Conservation (phyloP, 2,888 invertebrate species). For the Trichogramma evanescens region DNA sequence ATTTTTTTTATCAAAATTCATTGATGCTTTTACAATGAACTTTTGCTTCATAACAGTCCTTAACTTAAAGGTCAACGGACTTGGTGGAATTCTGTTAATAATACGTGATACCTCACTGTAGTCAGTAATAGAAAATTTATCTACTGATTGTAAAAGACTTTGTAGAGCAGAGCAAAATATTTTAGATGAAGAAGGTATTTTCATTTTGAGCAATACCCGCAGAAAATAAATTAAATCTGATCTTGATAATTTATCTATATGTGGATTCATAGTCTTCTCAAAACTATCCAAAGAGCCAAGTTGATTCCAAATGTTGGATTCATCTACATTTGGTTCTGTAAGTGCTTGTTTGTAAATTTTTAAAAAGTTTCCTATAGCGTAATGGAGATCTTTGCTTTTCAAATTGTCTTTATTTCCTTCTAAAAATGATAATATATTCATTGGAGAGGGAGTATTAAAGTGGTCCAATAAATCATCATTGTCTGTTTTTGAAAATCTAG, state of each 20-base stretch:
- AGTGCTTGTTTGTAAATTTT: background rate
- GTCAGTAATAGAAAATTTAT: slow-evolving; percentile 3
- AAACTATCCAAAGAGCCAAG: too few species aligned
- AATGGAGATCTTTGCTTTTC: background rate
- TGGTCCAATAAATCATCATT: background rate
- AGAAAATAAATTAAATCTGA: slow-evolving; percentile 1
- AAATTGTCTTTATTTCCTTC: slow-evolving; percentile 4
- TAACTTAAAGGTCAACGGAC: background rate
- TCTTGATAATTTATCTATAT: background rate
- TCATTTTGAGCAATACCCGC: background rate
- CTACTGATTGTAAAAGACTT: background rate
- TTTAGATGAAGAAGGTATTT: background rate
- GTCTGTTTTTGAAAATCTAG: background rate
- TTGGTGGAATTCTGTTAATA: background rate
- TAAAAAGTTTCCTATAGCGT: background rate
- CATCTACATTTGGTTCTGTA: background rate
- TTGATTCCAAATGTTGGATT: background rate
- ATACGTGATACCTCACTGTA: background rate
- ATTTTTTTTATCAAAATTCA: slow-evolving; percentile 2
- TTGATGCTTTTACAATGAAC: slow-evolving; percentile 2
- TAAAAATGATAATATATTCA: background rate
- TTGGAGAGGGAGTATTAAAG: background rate
- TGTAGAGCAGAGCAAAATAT: background rate
- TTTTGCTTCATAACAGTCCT: background rate
- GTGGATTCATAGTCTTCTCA: background rate